Conservation (phyloP, 2,888 invertebrate genomes). For the Piscicola geometra region DNA sequence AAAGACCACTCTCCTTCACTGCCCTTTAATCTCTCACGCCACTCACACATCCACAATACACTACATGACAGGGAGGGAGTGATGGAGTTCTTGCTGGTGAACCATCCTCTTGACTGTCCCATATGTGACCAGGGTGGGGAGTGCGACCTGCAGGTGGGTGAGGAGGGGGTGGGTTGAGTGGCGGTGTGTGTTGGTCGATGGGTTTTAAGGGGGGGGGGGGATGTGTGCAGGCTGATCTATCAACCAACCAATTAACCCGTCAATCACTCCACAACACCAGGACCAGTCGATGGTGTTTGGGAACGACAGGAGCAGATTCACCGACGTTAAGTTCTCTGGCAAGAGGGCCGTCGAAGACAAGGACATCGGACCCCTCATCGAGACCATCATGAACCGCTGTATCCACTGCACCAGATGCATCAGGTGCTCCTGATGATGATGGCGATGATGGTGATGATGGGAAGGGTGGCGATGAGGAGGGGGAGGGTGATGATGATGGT, state of each 20-base stretch:
- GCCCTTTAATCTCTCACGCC: too few species aligned
- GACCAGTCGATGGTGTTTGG: conserved; percentile 99
- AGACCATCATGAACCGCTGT: conserved; percentile 98
- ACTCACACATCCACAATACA: too few species aligned
- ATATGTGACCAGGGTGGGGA: conserved; percentile 92
- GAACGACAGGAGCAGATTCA: conserved; percentile 76
- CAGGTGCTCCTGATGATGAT: conserved; percentile 56
- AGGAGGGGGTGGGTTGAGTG: too few species aligned
- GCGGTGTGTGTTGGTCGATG: too few species aligned
- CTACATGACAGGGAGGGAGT: conserved; percentile 66
- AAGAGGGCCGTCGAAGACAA: conserved; percentile 99
- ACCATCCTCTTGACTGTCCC: conserved; percentile 97
- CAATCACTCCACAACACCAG: too few species aligned
- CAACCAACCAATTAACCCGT: not conserved
- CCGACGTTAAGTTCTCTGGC: conserved; percentile 82
- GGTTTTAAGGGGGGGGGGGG: too few species aligned
- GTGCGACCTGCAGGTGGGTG: conserved; percentile 60
- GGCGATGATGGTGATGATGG: not conserved
- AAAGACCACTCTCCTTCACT: too few species aligned
- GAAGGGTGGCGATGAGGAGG: too few species aligned
- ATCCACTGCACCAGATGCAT: conserved; percentile 98
- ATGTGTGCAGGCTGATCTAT: too few species aligned
- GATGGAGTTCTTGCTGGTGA: conserved; percentile 96
- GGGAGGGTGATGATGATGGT: too few species aligned
- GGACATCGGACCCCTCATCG: conserved; percentile 93